These are phyloP conservation scores for Aramus guarauna DNA, from an alignment of 2,113 vertebrate species.

Conservation along the genomic window DNA sequence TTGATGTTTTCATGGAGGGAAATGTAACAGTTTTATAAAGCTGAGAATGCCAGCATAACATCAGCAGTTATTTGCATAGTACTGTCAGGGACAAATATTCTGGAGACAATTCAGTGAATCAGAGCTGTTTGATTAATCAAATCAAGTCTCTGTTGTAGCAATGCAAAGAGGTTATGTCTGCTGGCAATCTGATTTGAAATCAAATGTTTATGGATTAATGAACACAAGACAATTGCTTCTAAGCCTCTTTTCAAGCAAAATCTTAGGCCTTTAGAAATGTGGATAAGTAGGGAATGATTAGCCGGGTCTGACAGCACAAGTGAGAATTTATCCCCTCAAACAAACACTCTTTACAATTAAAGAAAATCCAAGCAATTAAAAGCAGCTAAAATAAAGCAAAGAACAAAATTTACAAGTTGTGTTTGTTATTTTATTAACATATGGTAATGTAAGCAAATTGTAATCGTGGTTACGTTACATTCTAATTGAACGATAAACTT, in stretches of 20 bases:
- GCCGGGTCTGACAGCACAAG: not conserved
- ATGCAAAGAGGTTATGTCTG: constrained; percentile 63
- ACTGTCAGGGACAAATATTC: constrained; percentile 47
- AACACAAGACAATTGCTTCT: constrained; percentile 55
- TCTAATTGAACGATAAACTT: constrained; percentile 15
- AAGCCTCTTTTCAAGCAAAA: constrained; percentile 53
- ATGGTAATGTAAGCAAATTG: constrained; percentile 15
- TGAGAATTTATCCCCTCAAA: constrained; percentile 15
- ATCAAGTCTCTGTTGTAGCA: constrained; percentile 70
- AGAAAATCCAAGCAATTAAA: constrained; percentile 40
- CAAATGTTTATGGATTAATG: constrained; percentile 66
- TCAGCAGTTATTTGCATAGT: constrained; percentile 27
- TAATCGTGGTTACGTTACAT: constrained; percentile 5
- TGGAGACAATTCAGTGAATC: constrained; percentile 66
- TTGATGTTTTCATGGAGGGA: not conserved
- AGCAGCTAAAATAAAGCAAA: constrained; percentile 16
- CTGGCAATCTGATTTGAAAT: constrained; percentile 69
- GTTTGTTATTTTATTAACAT: constrained; percentile 22
- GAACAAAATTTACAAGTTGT: not conserved
- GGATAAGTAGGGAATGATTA: constrained; percentile 54
- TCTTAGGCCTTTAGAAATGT: constrained; percentile 16
- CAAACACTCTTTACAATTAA: not conserved
- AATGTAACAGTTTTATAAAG: constrained; percentile 20
- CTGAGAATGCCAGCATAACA: not conserved
- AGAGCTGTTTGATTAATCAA: constrained; percentile 72